Conservation (phyloP, 2,113 vertebrate genomes). For the Sinocyclocheilus anshuiensis region DNA sequence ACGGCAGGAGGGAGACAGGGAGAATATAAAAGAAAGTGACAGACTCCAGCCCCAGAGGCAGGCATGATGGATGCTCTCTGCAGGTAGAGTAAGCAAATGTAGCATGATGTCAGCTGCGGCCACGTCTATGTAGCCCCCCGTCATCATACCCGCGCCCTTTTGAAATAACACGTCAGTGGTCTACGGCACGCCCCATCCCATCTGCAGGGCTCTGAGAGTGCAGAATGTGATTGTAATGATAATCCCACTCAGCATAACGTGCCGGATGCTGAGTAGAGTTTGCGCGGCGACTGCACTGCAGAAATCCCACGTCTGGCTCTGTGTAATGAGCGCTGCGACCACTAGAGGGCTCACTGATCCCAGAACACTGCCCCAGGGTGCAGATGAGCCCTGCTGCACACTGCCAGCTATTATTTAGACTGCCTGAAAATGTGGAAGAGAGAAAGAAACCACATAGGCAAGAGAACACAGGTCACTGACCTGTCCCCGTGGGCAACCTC, state of each 20-base stretch:
- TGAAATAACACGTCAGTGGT: slow-evolving; percentile 16
- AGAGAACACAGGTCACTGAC: not conserved
- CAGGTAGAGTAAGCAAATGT: slow-evolving; percentile 50
- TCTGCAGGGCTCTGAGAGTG: slow-evolving; percentile 14
- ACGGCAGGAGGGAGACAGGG: slow-evolving; percentile 10
- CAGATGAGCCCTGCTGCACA: slow-evolving; percentile 40
- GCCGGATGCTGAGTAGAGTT: slow-evolving; percentile 15
- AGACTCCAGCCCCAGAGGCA: slow-evolving; percentile 24
- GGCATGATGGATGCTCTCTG: slow-evolving; percentile 54
- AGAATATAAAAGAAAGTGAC: slow-evolving; percentile 11
- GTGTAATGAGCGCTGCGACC: not conserved
- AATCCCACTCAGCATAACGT: slow-evolving; percentile 41
- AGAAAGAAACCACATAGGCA: not conserved
- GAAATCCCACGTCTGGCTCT: not conserved
- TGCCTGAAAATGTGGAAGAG: slow-evolving; percentile 44
- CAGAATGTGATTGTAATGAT: slow-evolving; percentile 35
- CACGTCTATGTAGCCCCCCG: slow-evolving; percentile 15
- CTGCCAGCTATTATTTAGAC: slow-evolving; percentile 59
- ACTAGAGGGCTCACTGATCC: slow-evolving; percentile 56
- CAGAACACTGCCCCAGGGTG: slow-evolving; percentile 40
- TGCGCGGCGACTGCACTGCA: not conserved
- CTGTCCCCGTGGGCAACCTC: slow-evolving; percentile 24
- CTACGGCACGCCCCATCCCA: not conserved
- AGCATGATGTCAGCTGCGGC: slow-evolving; percentile 27
- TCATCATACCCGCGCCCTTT: not conserved